Conservation (phyloP, 92 coral and sea anemone genomes). For the Isaurus tuberculatus region DNA sequence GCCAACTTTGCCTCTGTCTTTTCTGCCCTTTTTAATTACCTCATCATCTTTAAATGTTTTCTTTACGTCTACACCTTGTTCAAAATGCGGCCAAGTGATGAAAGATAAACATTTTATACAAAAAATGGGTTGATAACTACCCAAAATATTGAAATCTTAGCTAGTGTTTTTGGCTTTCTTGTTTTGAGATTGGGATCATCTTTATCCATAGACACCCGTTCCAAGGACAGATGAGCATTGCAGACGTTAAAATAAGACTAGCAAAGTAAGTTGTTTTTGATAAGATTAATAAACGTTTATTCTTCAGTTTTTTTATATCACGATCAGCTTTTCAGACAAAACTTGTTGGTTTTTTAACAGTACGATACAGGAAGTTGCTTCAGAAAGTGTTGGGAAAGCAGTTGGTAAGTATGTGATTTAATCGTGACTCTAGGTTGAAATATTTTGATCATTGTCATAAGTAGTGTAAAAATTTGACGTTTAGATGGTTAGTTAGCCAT, state of each 20-base stretch:
- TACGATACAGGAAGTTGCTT: conserved; percentile 82
- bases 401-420: conserved; percentile 43
- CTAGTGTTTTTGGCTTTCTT: not conserved
- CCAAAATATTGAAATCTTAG: no score
- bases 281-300: not conserved
- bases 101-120: no score
- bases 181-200: not conserved
- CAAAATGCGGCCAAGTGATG: not conserved
- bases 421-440: not conserved
- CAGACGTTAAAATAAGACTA: conserved; percentile 83
- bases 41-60: no score
- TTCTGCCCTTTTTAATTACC: no score
- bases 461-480: not conserved
- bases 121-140: no score
- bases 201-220: conserved; percentile 77
- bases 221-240: conserved; percentile 88
- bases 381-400: conserved; percentile 81
- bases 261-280: conserved; percentile 62
- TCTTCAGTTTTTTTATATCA: not conserved
- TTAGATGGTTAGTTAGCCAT: not conserved
- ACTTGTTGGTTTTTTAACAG: conserved; percentile 29
- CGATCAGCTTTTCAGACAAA: not conserved
- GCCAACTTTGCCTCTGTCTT: not conserved
- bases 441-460: not conserved
- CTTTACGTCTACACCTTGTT: no score